Evolutionary conservation across 1,140 invertebrate genomes (phyloP), one percentile per base, ranked within the genome.

Genomic region (Dinoponera quadriceps): DNA sequence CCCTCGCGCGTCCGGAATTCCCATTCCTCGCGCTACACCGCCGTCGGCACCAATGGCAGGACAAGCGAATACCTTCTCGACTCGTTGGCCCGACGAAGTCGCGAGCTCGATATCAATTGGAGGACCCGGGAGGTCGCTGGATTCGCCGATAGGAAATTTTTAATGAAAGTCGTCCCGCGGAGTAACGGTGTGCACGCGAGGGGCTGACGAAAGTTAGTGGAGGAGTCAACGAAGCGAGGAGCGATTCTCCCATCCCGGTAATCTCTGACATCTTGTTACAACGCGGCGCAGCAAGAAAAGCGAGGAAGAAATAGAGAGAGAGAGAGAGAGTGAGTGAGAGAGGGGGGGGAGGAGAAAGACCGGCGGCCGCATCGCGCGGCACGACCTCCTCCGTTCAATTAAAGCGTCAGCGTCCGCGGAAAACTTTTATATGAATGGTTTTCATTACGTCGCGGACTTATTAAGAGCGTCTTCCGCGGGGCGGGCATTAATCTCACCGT

Each of bases 381-480:
- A 55, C 75, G 69, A 62, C 59, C 66, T 83, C 65, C 85, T 66
- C n/a, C 83, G 90, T 91, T 91, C 91, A 93, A 93, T 94, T 94
- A 93, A 93, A 92, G 83, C 90, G 91, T 92, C 91, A 92, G 86
- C 89, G 81, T 85, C 83, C 87, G 88, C 66, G 73, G 85, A 85
- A 92, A 93, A 93, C 90, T 94, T 94, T 93, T 92, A 91, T 93
- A 92, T 91, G 90, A 92, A 93, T 93, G 91, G 91, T 85, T 93
- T 93, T 92, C 92, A 93, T 93, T 93, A 93, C 91, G 87, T 86
- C 85, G 87, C 85, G 87, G 88, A 93, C 92, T 93, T 93, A 93
- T 93, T 93, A 93, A 92, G 91, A 87, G 84, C 86, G 82, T 90
- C 89, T 89, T 90, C n/a, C 89, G 87, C 78, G 48, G n/a, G 54